These are phyloP conservation scores for Vollenhovia emeryi DNA, from an alignment of 1,140 invertebrate species.

Conservation along the genomic window DNA sequence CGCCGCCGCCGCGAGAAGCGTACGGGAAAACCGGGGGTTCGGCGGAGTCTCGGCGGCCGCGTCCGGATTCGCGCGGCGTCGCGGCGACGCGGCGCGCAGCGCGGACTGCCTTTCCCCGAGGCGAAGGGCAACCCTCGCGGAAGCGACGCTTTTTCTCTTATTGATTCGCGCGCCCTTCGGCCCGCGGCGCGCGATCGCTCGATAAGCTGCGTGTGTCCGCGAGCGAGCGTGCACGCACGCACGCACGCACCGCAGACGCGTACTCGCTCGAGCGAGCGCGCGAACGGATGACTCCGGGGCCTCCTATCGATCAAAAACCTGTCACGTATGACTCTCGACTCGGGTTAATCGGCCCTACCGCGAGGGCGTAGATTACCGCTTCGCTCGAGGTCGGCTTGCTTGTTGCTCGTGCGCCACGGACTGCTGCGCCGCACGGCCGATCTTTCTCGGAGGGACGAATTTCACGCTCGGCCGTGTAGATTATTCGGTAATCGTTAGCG, in stretches of 20 bases:
- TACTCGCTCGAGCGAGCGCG: background rate
- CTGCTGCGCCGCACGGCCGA: background rate
- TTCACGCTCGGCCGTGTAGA: slow-evolving; percentile 31
- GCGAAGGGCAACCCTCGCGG: slow-evolving; percentile 25
- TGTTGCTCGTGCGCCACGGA: slow-evolving; percentile 31
- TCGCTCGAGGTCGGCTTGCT: slow-evolving; percentile 14
- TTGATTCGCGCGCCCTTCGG: slow-evolving; percentile 51
- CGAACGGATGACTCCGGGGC: background rate
- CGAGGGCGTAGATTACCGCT: background rate
- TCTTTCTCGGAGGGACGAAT: slow-evolving; percentile 27
- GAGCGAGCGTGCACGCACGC: too few species aligned
- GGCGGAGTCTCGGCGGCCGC: background rate
- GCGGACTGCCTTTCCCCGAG: background rate
- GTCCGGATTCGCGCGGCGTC: slow-evolving; percentile 12
- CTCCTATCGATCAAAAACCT: slow-evolving; percentile 2
- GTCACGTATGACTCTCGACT: background rate
- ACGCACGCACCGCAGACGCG: slow-evolving; percentile 11
- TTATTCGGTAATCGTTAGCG: slow-evolving; percentile 33
- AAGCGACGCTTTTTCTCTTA: slow-evolving; percentile 53
- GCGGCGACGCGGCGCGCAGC: too few species aligned
- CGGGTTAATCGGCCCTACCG: background rate
- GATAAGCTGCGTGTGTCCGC: slow-evolving; percentile 15
- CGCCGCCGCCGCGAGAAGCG: background rate
- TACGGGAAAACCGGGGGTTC: slow-evolving; percentile 18
- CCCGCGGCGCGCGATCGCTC: slow-evolving; percentile 39